Base-by-base conservation (phyloP, 2,797 vertebrate genomes). In the Pterois miles region DNA sequence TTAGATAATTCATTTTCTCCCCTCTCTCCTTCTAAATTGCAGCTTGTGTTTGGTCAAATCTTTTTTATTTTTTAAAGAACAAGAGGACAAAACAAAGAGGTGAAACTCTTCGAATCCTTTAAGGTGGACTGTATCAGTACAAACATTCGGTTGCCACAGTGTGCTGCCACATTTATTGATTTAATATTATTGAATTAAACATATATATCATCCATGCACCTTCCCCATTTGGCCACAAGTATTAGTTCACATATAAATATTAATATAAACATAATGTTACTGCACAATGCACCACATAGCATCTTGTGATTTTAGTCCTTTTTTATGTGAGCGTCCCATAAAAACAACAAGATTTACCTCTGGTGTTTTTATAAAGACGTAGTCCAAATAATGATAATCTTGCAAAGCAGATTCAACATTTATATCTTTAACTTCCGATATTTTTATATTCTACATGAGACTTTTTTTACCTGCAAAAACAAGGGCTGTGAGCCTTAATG, bases 31-130 rank as follows among this genome's bases (percentile, higher is more conserved):
- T 90, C 93, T 94, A 95, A 96, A 96, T 94, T 94, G 95, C 95
- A 95, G 91, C 92, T 94, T 95, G 94, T 95, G 95, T 96, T 94
- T 91, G 94, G 94, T 94, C 94, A 93, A 94, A 94, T 96, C 90
- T 96, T 96, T 43, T 96, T 73, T 92, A 93, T 96, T 95, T 95
- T 92, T 59, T 92, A 94, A 96, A 94, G 93, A 96, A 96, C 94
- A 90, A 86, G 78, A 83, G 80, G 85, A 90, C 80, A 89, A 92
- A 82, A 78, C 79, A 78, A 91, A 71, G 59, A 52, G 60, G 43
- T 57, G n/a, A 75, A 75, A 46, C 25, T 22, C 16, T 65, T 60
- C 8, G 0, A 8, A 80, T 74, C 20, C 40, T 74, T 85, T 83
- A 86, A 85, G 73, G 80, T 83, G 66, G 75, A 77, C 59, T 22